Evolutionary conservation across 2,797 vertebrate genomes (phyloP), one percentile per base, ranked within the genome.

Genomic region (Scolopax bukidnonensis): DNA sequence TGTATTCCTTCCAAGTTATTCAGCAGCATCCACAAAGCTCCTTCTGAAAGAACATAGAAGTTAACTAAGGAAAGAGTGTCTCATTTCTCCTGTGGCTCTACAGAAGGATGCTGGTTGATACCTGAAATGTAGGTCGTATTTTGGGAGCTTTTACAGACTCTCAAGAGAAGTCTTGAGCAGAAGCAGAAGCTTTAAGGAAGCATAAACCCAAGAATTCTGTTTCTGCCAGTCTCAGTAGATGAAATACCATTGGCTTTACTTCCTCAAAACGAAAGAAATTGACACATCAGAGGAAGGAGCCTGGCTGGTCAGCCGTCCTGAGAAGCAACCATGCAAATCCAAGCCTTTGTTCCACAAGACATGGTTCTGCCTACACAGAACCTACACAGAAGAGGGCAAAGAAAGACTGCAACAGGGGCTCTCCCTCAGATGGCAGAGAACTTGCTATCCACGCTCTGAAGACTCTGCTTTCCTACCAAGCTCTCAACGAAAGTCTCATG

Each of bases 111-210:
- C 61, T 73, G 33, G 65, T 83, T 9, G 0, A 86, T 91, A 84
- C 19, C 63, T 83, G 70, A 92, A 88, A 95, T 8, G 16, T 36
- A 90, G 43, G 74, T 25, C 73, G 40, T 36, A 50, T 75, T 95
- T 95, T 81, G 59, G 40, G 76, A 68, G 50, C 50, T 85, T 96
- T 82, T 89, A 87, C 18, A 86, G 61, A 41, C 53, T 67, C 71
- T 47, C 33, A 78, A 86, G 36, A 36, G 36, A 36, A 36, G 36
- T 36, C 36, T 36, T 36, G 36, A 36, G 36, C 36, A 36, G 36
- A 81, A 81, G 75, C 45, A 96, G 75, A 96, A 89, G 33, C 68
- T 93, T 79, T 75, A 89, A 81, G 25, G 76, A 56, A 93, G 54
- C 36, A 50, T 78, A 64, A 93, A 88, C 64, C 71, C 69, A 92